phyloP scores from a whole-genome alignment of 2,888 invertebrate genomes.

The Cephus pulcher region DNA sequence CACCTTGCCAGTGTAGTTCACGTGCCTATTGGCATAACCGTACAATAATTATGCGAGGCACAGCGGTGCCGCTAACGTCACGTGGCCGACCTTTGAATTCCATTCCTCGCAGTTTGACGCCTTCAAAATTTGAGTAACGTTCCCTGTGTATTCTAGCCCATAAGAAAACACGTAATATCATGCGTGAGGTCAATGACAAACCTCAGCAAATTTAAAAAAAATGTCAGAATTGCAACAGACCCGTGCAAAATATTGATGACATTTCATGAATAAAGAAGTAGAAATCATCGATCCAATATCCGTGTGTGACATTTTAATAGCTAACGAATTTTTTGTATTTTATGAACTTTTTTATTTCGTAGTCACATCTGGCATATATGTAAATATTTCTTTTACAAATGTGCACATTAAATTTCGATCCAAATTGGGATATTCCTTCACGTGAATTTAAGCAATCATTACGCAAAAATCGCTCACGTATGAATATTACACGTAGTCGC shows the following conservation, averaged over 20 bases:
- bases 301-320: not conserved
- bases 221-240: not conserved
- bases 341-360: not conserved
- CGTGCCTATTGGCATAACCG: conserved; percentile 25
- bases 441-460: not conserved
- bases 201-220: not conserved
- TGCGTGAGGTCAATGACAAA: not conserved
- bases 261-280: not conserved
- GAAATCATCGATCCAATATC: not conserved
- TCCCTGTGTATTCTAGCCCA: not conserved
- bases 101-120: not conserved
- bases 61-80: conserved; percentile 31
- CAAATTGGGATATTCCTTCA: not conserved
- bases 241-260: not conserved
- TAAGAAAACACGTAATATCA: not conserved
- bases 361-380: not conserved
- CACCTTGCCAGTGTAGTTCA: not conserved
- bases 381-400: not conserved
- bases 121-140: not conserved
- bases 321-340: not conserved
- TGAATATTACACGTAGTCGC: not conserved
- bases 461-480: not conserved
- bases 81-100: conserved; percentile 37
- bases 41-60: conserved; percentile 40
- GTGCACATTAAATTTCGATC: not conserved